These are phyloP conservation scores for Sprattus sprattus DNA, from an alignment of 2,113 vertebrate genomes.

Conservation along the genomic window DNA sequence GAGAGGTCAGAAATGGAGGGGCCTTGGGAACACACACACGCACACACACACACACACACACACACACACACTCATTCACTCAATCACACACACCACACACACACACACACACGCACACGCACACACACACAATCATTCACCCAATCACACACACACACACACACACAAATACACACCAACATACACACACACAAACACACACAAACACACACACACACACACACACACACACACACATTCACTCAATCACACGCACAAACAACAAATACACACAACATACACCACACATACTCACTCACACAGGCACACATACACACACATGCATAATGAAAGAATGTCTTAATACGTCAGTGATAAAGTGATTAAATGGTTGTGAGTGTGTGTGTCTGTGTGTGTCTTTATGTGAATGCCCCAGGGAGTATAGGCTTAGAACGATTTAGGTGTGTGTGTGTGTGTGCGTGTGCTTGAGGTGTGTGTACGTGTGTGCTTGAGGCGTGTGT, in stretches of 20 bases:
- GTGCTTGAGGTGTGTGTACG: neutral
- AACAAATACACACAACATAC: neutral
- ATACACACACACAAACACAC: neutral
- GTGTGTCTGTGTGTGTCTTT: neutral
- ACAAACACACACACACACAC: neutral
- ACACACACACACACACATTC: neutral
- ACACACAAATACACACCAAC: neutral
- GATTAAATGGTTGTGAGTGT: neutral
- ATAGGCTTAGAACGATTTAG: neutral
- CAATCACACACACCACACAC: too few relatives aligned
- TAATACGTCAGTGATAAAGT: neutral
- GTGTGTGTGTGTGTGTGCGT: neutral
- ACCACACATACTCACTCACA: neutral
- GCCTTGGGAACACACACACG: conserved; percentile 50
- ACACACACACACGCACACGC: neutral
- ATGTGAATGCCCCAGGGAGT: neutral
- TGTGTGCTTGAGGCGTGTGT: neutral
- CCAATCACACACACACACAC: neutral
- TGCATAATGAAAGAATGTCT: neutral
- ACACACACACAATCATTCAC: neutral
- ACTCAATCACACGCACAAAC: neutral
- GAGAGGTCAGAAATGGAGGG: conserved; percentile 49
- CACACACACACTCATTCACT: too few relatives aligned
- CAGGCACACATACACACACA: neutral
- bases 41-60: neutral